These are phyloP conservation scores for Periophthalmodon schlosseri DNA, from an alignment of 2,113 vertebrate species.

Conservation along the genomic window DNA sequence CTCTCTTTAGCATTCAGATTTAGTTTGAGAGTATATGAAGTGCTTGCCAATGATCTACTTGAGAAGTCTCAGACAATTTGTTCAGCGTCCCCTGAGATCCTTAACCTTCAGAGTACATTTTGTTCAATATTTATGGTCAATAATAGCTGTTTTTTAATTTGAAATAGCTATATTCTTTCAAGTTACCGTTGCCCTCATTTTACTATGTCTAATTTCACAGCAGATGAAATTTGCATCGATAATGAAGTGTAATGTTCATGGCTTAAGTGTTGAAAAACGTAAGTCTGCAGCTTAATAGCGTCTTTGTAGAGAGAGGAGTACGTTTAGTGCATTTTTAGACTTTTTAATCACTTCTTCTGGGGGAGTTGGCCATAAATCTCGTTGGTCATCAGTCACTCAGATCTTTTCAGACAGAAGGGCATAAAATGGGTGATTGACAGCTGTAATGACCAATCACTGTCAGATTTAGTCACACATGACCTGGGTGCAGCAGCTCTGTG, in stretches of 20 bases:
- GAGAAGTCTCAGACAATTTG: no score
- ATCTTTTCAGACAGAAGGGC: constrained; percentile 2
- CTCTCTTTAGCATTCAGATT: no score
- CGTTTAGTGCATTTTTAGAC: constrained; percentile 21
- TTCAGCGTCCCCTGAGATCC: no score
- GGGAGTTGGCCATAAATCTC: background rate
- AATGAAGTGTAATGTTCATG: constrained; percentile 50
- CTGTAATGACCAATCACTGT: constrained; percentile 13
- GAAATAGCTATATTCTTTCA: no score
- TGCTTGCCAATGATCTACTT: no score
- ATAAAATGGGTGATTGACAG: constrained; percentile 8
- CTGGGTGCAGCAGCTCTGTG: background rate
- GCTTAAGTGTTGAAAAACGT: constrained; percentile 55
- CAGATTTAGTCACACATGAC: constrained; percentile 9
- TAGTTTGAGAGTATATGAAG: no score
- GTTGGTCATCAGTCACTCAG: background rate
- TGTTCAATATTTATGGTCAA: no score
- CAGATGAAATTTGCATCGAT: constrained; percentile 37
- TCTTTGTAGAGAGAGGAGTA: constrained; percentile 36
- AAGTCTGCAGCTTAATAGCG: no score
- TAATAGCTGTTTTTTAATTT: no score
- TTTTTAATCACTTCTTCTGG: background rate
- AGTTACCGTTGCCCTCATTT: no score
- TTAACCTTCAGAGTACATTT: no score
- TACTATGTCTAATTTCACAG: no score